phyloP scores from a whole-genome alignment of 2,888 invertebrate species.

The Sympetrum striolatum region DNA sequence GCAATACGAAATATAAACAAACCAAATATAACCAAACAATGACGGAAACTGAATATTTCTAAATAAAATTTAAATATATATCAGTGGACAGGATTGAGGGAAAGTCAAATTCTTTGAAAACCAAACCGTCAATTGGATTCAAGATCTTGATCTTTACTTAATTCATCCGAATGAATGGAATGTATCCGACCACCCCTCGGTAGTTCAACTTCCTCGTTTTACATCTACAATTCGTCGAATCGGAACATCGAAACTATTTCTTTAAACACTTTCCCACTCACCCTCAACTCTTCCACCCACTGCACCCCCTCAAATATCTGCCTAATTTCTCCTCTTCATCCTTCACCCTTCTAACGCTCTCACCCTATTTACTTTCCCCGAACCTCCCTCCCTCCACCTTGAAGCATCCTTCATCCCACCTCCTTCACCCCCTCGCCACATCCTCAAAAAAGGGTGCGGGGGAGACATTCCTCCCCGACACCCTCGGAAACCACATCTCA shows the following conservation, averaged over 20 bases:
- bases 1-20: too few species aligned
- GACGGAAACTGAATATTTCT: too few species aligned
- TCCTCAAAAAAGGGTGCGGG: neutral
- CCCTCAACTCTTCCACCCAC: neutral
- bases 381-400: neutral
- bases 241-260: neutral
- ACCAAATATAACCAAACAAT: too few species aligned
- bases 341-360: neutral
- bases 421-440: neutral
- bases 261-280: neutral
- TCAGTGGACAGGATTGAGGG: too few species aligned
- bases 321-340: neutral
- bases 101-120: too few species aligned
- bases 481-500: slow-evolving; percentile 26
- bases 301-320: neutral
- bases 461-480: slow-evolving; percentile 17
- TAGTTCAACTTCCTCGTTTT: too few species aligned
- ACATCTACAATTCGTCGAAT: too few species aligned
- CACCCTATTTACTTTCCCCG: neutral
- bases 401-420: neutral
- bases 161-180: too few species aligned
- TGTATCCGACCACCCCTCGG: too few species aligned
- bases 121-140: too few species aligned
- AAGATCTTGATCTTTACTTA: too few species aligned
- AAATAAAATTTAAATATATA: too few species aligned